phyloP scores from a whole-genome alignment of 2,888 invertebrate species.

The Spisula subtruncata region DNA sequence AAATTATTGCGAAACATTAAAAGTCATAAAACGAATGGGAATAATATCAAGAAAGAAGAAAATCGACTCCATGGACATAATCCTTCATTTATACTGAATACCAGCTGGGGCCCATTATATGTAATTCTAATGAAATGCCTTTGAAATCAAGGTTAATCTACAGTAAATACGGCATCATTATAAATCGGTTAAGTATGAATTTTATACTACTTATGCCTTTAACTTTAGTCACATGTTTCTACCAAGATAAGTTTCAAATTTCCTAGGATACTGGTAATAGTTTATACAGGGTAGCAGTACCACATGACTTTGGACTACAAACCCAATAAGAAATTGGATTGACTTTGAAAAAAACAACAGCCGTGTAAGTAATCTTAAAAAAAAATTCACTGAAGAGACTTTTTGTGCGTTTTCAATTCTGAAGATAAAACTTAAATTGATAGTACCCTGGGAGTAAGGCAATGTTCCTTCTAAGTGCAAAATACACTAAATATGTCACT shows the following conservation, averaged over 20 bases:
- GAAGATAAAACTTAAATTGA: background rate
- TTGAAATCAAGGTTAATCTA: constrained; percentile 8
- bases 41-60: background rate
- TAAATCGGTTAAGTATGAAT: background rate
- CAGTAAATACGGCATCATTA: constrained; percentile 13
- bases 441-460: background rate
- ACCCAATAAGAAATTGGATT: too few species aligned
- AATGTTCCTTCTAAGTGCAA: too few species aligned
- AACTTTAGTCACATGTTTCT: background rate
- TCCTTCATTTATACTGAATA: background rate
- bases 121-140: background rate
- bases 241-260: background rate
- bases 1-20: background rate
- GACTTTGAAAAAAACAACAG: too few species aligned
- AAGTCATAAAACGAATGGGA: background rate
- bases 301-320: too few species aligned
- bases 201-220: background rate
- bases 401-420: too few species aligned
- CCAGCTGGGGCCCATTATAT: background rate
- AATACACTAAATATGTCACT: too few species aligned
- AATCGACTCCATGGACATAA: background rate
- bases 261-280: too few species aligned
- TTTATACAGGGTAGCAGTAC: too few species aligned
- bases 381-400: too few species aligned
- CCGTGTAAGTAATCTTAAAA: too few species aligned